These are phyloP conservation scores for Cotesia glomerata DNA, from an alignment of 1,140 invertebrate genomes.

Conservation along the genomic window DNA sequence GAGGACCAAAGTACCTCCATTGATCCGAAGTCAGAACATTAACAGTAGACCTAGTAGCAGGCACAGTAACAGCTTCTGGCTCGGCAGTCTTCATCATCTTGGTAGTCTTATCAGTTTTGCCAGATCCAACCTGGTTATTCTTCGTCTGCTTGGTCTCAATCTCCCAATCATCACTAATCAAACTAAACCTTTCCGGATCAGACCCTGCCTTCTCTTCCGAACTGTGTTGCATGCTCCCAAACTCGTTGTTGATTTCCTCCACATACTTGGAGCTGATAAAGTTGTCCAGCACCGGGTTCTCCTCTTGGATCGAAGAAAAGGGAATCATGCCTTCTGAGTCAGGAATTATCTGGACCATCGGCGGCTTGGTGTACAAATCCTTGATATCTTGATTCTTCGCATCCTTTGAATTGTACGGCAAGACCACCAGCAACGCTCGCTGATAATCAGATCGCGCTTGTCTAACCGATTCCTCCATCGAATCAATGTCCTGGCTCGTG, in stretches of 20 bases:
- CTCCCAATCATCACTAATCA: slow-evolving; percentile 42
- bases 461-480: slow-evolving; percentile 53
- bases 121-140: slow-evolving; percentile 40
- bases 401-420: slow-evolving; percentile 63
- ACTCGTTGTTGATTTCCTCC: background rate
- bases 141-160: background rate
- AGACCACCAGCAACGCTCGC: slow-evolving; percentile 65
- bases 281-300: slow-evolving; percentile 6
- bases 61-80: slow-evolving; percentile 19
- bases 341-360: slow-evolving; percentile 61
- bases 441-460: slow-evolving; percentile 62
- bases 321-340: slow-evolving; percentile 35
- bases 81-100: slow-evolving; percentile 19
- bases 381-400: slow-evolving; percentile 56
- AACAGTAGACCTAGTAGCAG: slow-evolving; percentile 30
- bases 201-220: slow-evolving; percentile 37
- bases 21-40: slow-evolving; percentile 45
- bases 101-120: slow-evolving; percentile 35
- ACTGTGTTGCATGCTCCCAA: background rate
- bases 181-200: slow-evolving; percentile 50
- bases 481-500: slow-evolving; percentile 61
- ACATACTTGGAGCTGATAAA: background rate
- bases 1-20: slow-evolving; percentile 53
- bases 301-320: slow-evolving; percentile 18
- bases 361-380: slow-evolving; percentile 65